Evolutionary conservation across 2,888 invertebrate genomes (phyloP), one percentile per base, ranked within the genome.

Genomic region (Endomychus coccineus): DNA sequence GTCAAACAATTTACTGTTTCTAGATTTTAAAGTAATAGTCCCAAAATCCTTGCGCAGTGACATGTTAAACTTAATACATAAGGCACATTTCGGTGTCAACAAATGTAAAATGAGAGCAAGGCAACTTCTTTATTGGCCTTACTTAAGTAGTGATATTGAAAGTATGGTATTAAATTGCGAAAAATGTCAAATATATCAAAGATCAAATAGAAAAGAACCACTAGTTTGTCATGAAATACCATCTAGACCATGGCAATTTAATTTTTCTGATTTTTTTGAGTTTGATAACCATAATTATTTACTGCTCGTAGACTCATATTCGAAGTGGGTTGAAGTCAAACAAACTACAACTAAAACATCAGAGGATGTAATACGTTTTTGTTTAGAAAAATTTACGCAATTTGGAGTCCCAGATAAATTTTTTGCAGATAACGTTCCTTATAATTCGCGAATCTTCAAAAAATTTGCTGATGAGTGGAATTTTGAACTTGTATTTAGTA

Each of bases 231-330:
- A 58, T 39, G 27, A 42, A 10, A 31, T 54, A 28, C 55, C 57
- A 15, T 30, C 34, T n/a, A 22, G 46, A 13, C 49, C 49, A 3
- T 62, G 49, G 40, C 25, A 50, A 22, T 55, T 54, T 36, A 36
- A 60, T 16, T 51, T 40, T 15, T 43, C 51, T 28, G 58, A 59
- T 46, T 50, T 59, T 42, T 44, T 49, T 24, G 49, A 56, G 35
- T 48, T 43, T 36, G 25, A 30, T n/a, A 36, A 43, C 13, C 41
- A 48, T 30, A 41, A 43, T 13, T 31, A 31, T 13, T n/a, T 17
- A 3, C 7, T 33, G 2, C 3, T 33, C 2, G 24, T 24, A 2
- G 24, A 24, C 2, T 23, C 32, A 5, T 33, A 33, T 10, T 33
- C 32, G 11, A 33, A 33, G 4, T 33, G 32, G 23, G 12, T 30